phyloP scores from a whole-genome alignment of 1,140 invertebrate genomes.

The Coelopa frigida region DNA sequence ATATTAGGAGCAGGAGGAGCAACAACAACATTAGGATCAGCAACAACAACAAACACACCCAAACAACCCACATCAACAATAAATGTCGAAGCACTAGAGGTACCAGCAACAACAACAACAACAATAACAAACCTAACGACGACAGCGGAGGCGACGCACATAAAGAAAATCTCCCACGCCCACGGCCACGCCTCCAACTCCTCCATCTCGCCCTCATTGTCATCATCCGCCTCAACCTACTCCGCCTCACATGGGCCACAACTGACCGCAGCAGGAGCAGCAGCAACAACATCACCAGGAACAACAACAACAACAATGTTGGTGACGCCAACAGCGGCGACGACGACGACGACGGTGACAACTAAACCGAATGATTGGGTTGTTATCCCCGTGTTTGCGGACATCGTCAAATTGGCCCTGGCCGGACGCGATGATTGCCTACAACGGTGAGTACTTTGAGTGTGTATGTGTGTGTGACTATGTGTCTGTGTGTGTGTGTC shows the following conservation, averaged over 20 bases:
- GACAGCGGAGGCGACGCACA: too few relatives aligned
- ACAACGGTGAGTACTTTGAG: conserved; percentile 29
- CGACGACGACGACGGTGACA: conserved; percentile 1
- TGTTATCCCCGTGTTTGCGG: conserved; percentile 44
- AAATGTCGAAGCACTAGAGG: conserved; percentile 17
- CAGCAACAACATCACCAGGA: conserved; percentile 14
- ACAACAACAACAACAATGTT: conserved; percentile 8
- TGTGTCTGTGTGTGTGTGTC: too few relatives aligned
- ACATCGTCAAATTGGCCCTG: conserved; percentile 44
- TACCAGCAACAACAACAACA: conserved; percentile 7
- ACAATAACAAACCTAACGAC: conserved; percentile 11
- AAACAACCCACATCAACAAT: conserved; percentile 10
- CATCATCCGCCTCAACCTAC: too few relatives aligned
- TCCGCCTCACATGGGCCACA: too few relatives aligned
- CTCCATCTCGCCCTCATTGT: too few relatives aligned
- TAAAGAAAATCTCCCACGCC: too few relatives aligned
- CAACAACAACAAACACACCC: conserved; percentile 4
- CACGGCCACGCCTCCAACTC: too few relatives aligned
- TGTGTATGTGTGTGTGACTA: too few relatives aligned
- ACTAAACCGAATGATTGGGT: conserved; percentile 42
- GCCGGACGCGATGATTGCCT: conserved; percentile 39
- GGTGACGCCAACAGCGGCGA: conserved; percentile 11
- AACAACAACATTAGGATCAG: conserved; percentile 8
- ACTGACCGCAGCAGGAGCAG: conserved; percentile 10
- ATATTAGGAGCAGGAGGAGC: neutral